Evolutionary conservation across 2,888 invertebrate genomes (phyloP).

Genomic region (Tribolium freemani): DNA sequence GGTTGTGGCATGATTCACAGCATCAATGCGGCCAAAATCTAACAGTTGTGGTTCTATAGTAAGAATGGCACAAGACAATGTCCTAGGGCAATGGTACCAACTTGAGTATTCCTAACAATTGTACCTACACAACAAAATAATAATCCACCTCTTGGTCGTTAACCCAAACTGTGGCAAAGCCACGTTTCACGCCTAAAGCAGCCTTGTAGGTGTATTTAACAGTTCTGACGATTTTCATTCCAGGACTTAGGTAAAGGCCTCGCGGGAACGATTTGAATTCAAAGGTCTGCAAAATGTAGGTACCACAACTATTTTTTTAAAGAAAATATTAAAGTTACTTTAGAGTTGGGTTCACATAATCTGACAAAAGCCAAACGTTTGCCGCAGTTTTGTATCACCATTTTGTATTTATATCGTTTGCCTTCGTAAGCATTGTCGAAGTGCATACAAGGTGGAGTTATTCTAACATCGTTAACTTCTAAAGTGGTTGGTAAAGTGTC

Average conservation of each 20-base stretch:
- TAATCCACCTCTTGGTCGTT: constrained; percentile 61
- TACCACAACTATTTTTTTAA: neutral
- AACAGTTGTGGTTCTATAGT: constrained; percentile 59
- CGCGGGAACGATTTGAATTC: constrained; percentile 55
- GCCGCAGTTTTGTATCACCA: constrained; percentile 65
- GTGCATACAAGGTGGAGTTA: constrained; percentile 63
- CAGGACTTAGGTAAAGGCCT: constrained; percentile 61
- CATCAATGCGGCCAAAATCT: constrained; percentile 68
- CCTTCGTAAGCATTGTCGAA: constrained; percentile 68
- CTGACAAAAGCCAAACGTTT: constrained; percentile 59
- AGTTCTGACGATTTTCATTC: constrained; percentile 61
- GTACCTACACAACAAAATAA: constrained; percentile 60
- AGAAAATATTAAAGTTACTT: constrained; percentile 56
- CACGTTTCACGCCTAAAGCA: constrained; percentile 56
- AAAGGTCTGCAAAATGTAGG: constrained; percentile 61
- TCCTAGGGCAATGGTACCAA: constrained; percentile 45
- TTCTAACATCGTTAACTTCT: constrained; percentile 56
- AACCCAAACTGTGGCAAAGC: constrained; percentile 63
- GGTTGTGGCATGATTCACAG: constrained; percentile 64
- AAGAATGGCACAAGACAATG: constrained; percentile 56
- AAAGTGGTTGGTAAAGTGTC: neutral
- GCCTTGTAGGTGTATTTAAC: constrained; percentile 63
- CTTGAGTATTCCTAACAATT: neutral
- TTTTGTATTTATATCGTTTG: constrained; percentile 57
- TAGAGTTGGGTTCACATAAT: constrained; percentile 64